Conservation (phyloP, 2,888 invertebrate genomes). For the Malachius bipustulatus region DNA sequence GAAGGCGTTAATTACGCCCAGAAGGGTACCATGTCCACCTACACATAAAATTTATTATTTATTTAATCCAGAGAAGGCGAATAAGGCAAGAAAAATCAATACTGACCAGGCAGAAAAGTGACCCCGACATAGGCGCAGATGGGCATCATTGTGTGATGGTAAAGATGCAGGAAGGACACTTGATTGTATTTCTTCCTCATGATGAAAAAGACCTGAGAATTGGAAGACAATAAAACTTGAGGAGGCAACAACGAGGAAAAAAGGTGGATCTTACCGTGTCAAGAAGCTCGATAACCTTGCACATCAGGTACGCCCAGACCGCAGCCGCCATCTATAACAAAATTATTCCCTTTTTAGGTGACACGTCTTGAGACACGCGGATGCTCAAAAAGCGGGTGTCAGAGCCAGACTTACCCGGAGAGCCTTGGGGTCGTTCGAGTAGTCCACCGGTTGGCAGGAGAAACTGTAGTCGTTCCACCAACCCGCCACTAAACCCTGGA, state of each 20-base stretch:
- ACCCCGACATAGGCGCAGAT: slow-evolving; percentile 43
- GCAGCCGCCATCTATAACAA: slow-evolving; percentile 30
- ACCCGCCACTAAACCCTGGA: slow-evolving; percentile 31
- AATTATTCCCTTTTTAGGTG: no score
- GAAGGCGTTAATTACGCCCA: slow-evolving; percentile 80
- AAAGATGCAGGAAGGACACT: slow-evolving; percentile 54
- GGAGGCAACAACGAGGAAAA: not conserved
- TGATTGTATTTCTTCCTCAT: slow-evolving; percentile 56
- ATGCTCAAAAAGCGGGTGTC: no score
- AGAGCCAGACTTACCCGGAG: slow-evolving; percentile 27
- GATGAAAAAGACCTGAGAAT: slow-evolving; percentile 52
- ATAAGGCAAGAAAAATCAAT: no score
- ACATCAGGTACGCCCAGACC: slow-evolving; percentile 41
- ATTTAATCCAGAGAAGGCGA: no score
- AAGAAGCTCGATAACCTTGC: slow-evolving; percentile 43
- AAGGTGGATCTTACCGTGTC: slow-evolving; percentile 37
- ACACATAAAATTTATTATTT: no score
- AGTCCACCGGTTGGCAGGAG: slow-evolving; percentile 62
- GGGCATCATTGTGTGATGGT: slow-evolving; percentile 52
- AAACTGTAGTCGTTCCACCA: slow-evolving; percentile 51
- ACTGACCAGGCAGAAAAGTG: slow-evolving; percentile 44
- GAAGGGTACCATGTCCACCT: slow-evolving; percentile 71
- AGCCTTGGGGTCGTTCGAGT: slow-evolving; percentile 45
- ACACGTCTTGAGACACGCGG: no score
- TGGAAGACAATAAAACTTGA: no score